Base-by-base conservation (phyloP, 2,797 vertebrate species). In the Hafferia zeledoni region DNA sequence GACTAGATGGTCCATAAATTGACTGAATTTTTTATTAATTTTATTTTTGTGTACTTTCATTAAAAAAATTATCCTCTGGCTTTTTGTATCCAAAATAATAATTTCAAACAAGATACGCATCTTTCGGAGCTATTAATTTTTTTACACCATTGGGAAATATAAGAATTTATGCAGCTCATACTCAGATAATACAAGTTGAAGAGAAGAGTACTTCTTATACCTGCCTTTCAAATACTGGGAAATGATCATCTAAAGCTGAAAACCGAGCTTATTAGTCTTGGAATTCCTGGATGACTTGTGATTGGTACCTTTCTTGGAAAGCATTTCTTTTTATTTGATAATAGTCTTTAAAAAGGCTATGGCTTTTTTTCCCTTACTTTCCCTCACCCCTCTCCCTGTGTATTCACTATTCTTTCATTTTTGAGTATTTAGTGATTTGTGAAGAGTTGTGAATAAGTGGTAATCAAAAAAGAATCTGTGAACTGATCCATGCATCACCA, bases 51-150 rank as follows among this genome's bases (percentile, higher is more conserved):
- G 30, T 71, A 46, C 15, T 55, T 89, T 80, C 7, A 46, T 68
- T 33, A 53, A 77, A 74, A 37, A 64, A 76, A 63, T 59, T 10
- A 9, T 6, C 64, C 28, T 59, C 20, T 72, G 8, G 11, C 2
- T 44, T 83, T 70, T 76, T 52, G 20, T 59, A 49, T 56, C 49
- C 27, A 25, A 10, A 49, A 17, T 37, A 76, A 44, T 63, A 46
- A 68, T 74, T 82, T 67, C 49, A 65, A 81, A 80, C 2, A 50
- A 89, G 44, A 63, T 22, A 79, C 9, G 11, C 7, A 19, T 74
- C 18, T 90, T 87, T 39, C 68, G 85, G 56, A 89, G 14, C 33
- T 82, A 63, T 79, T 76, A 84, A 67, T 82, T 72, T 93, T 6
- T 84, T 87, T 82, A 49, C 14, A 30, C 15, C 18, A 17, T 6